Evolutionary conservation across 2,797 vertebrate species (phyloP).

Genomic region (Masticophis lateralis): DNA sequence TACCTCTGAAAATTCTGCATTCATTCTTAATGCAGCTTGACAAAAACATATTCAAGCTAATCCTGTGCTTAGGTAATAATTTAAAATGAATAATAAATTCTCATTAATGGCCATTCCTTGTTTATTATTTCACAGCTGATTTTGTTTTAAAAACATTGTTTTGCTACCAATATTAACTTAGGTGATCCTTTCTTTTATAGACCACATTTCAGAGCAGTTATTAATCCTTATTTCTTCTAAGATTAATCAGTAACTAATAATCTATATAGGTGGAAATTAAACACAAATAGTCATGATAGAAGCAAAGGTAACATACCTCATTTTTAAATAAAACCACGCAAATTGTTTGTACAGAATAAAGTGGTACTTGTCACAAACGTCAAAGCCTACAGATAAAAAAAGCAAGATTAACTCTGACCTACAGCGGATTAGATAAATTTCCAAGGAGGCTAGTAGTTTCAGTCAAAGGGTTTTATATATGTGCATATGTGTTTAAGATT

Average conservation of each 20-base stretch:
- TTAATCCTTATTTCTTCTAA: neutral
- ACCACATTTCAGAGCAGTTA: neutral
- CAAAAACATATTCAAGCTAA: neutral
- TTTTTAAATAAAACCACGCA: conserved; percentile 47
- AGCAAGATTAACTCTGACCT: conserved; percentile 45
- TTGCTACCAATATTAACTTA: neutral
- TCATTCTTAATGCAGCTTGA: neutral
- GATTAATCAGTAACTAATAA: conserved; percentile 69
- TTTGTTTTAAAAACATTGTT: neutral
- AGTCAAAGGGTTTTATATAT: neutral
- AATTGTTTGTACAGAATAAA: conserved; percentile 52
- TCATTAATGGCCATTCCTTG: neutral
- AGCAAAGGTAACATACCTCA: conserved; percentile 60
- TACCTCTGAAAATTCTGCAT: neutral
- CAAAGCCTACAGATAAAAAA: conserved; percentile 4
- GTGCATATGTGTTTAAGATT: neutral
- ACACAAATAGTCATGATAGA: conserved; percentile 70
- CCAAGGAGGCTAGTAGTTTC: neutral
- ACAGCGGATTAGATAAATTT: neutral
- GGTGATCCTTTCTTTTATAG: neutral
- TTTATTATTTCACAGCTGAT: neutral
- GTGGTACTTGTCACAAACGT: conserved; percentile 42
- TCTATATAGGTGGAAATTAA: conserved; percentile 57
- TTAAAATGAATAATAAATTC: neutral
- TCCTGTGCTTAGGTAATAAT: neutral